Base-by-base conservation (phyloP, 2,797 vertebrate genomes). In the Cyprinodon diabolis region DNA sequence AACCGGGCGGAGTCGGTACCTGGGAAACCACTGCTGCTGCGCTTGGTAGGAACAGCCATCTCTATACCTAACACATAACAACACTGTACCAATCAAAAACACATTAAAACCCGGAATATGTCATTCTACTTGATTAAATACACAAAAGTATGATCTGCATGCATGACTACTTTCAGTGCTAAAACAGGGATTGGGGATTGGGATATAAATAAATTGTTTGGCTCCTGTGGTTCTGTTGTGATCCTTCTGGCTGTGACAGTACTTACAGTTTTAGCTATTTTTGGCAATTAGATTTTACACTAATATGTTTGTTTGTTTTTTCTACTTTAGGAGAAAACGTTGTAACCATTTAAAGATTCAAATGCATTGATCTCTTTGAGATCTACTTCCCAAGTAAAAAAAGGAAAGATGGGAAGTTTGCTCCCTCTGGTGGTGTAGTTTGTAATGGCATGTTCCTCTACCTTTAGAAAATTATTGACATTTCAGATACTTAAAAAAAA, bases 1-100 rank as follows among this genome's bases (percentile, higher is more conserved):
- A 96, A 95, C 80, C 91, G 96, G 76, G 93, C 95, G n/a, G 96
- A 96, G 79, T 96, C 96, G 0, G 93, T 95, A 0, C 90, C 95
- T 0, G 94, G 96, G 87, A 97, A 97, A 57, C 96, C 95, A 74
- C 95, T 97, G 81, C 89, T 94, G 9, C 89, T 93, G 56, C 74
- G 93, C 25, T 90, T 94, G 93, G 93, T 94, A 80, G n/a, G 87
- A 19, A 71, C 40, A 13, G 12, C 48, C 25, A 15, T 8, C 14
- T 45, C 37, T 69, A 45, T 75, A 49, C 62, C 21, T 2, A 56
- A 11, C 49, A 2, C 4, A 15, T 69, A 17, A 51, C 49, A 19
- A 19, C 49, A 7, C 49, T 21, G 17, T 15, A 21, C 3, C 0
- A 6, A 17, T 49, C 19, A 17, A 21, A 6, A 1, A 52, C 51